Evolutionary conservation across 2,888 invertebrate species (phyloP).

Genomic region (Hydropsyche betteni): DNA sequence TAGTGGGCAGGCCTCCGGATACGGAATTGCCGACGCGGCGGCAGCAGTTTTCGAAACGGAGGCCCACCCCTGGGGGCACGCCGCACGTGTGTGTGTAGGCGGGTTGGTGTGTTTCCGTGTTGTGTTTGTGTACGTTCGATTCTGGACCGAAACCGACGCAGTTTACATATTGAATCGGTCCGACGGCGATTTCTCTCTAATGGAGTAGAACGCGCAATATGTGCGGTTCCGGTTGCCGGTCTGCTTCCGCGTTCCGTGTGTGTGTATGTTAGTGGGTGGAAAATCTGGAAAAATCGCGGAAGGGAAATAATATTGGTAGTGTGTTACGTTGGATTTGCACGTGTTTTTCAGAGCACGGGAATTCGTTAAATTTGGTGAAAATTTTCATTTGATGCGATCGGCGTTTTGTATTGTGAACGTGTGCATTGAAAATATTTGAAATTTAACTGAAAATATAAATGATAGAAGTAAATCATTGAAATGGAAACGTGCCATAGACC

Average conservation of each 20-base stretch:
- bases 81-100: conserved; percentile 8
- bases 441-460: background rate
- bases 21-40: conserved; percentile 38
- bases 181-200: conserved; percentile 31
- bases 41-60: conserved; percentile 15
- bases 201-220: conserved; percentile 35
- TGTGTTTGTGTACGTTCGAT: too few species aligned
- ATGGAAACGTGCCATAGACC: background rate
- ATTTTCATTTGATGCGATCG: too few species aligned
- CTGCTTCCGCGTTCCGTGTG: background rate
- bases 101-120: conserved; percentile 14
- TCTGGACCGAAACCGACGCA: conserved; percentile 40
- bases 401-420: too few species aligned
- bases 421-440: too few species aligned
- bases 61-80: background rate
- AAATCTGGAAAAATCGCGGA: background rate
- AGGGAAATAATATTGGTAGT: too few species aligned
- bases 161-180: conserved; percentile 45
- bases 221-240: conserved; percentile 14
- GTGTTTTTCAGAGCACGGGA: too few species aligned
- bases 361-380: too few species aligned
- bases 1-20: conserved; percentile 1
- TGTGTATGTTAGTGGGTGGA: background rate
- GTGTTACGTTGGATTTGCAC: too few species aligned
- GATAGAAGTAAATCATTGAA: background rate